Evolutionary conservation across 1,140 invertebrate species (phyloP), one percentile per base, ranked within the genome.

Genomic region (Argopecten irradians): DNA sequence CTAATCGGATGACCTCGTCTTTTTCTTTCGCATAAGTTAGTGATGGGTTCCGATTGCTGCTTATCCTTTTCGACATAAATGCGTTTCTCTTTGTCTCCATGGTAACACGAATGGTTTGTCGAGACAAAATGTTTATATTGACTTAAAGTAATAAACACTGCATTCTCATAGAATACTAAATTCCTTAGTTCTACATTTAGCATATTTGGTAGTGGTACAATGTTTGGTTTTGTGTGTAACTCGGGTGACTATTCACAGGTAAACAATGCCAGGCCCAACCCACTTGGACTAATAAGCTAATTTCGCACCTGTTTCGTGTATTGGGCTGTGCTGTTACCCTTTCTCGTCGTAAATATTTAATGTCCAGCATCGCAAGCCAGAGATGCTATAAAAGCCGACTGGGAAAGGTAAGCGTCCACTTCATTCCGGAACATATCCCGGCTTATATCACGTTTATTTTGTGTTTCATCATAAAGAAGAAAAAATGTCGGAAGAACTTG

Each of bases 401-500:
- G 55, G 55, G 22, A 16, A 71, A 8, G n/a, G 55, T 3, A 5
- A n/a, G 19, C 55, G 55, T 28, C 22, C 55, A 71, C 55, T 71
- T 71, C n/a, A 71, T 71, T 71, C 55, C 55, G 55, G 55, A 71
- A 71, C n/a, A n/a, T 71, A 71, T 16, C 55, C 55, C 2, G 22
- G 55, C 22, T 71, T 28, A 39, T 28, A 3, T 46, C n/a, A 28
- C n/a, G 16, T 16, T 5, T 28, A n/a, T 71, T 71, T 71, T 71
- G 55, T 71, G n/a, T 2, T 71, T 22, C 22, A 28, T 71, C 13
- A 71, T 71, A 71, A 71, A 8, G 55, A 71, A 22, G 22, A 22
- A 71, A n/a, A n/a, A 71, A 71, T 71, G 55, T 88, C 88, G 82
- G 87, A 82, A 39, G 89, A 87, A 35, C 5, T 92, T 7, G 88